Evolutionary conservation across 2,888 invertebrate species (phyloP), one percentile per base, ranked within the genome.

Genomic region (Protonemura montana): DNA sequence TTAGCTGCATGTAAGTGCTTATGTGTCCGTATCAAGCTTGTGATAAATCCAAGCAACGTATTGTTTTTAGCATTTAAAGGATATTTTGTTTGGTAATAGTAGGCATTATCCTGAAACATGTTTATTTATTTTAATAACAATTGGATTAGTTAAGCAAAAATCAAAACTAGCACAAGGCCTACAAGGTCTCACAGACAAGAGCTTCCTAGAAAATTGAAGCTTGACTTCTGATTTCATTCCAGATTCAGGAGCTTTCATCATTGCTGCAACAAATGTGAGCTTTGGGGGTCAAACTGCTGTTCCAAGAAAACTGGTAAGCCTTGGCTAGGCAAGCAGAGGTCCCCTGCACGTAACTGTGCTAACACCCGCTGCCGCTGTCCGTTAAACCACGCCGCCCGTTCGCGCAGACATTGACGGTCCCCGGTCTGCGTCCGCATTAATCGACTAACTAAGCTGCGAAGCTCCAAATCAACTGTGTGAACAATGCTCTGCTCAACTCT

Each of bases 231-330:
- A 59, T 59, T 59, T 59, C 59, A 59, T 87, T 85, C 25, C 85
- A 87, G 87, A 81, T 85, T 26, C 87, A 87, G 28, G 87, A 87
- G 76, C 29, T 87, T 16, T 81, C 87, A n/a, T 25, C 85, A 21
- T 42, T 87, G 76, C 82, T 87, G 83, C 85, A 81, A 85, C 28
- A 81, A 85, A 29, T 81, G 35, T 27, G 83, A 77, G 30, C 41
- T 83, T 87, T 13, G 78, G 59, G 28, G 81, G 41, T 27, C 27
- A 29, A 84, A 28, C 59, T 84, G 84, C 29, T 76, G 84, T 16
- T 59, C 84, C 76, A 84, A 28, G 76, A 84, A 84, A 27, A 1
- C 26, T n/a, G 84, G 26, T 59, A 76, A 6, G 59, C 42, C 28
- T 16, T 26, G 59, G 27, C 27, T 76, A 2, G 84, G 84, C 26